A percentile compares a stretch with the other conserved stretches of the same genome.
Conservation (phyloP, 1,140 invertebrate genomes). For the Drosophila navojoa region DNA sequence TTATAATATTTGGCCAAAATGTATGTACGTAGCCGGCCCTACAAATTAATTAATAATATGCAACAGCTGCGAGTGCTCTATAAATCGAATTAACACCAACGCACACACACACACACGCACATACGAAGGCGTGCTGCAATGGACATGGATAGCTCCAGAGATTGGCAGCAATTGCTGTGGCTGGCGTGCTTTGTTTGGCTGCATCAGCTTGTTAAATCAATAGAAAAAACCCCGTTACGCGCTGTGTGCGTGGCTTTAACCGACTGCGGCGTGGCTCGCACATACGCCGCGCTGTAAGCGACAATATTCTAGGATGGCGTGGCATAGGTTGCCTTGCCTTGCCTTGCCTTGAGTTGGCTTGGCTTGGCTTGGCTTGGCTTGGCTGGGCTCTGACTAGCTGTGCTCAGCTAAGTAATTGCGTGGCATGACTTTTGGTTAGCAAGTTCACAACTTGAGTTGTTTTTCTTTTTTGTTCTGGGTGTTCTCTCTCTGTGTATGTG, state of each 20-base stretch:
- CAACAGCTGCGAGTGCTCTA: slow-evolving; percentile 37
- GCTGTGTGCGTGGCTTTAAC: slow-evolving; percentile 17
- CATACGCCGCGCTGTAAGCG: slow-evolving; percentile 38
- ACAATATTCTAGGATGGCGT: slow-evolving; percentile 10
- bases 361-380: not conserved
- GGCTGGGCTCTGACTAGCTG: not conserved
- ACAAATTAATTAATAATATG: slow-evolving; percentile 27
- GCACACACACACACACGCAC: slow-evolving; percentile 8
- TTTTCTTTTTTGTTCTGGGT: slow-evolving; percentile 4
- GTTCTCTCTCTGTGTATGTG: not conserved
- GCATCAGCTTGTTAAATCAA: slow-evolving; percentile 50
- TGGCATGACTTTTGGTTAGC: slow-evolving; percentile 47
- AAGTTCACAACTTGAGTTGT: slow-evolving; percentile 57
- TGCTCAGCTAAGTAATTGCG: slow-evolving; percentile 72
- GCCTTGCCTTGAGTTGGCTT: not conserved
- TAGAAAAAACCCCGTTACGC: slow-evolving; percentile 22
- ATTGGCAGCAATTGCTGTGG: not conserved
- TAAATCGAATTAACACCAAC: slow-evolving; percentile 18
- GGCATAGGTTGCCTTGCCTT: not conserved
- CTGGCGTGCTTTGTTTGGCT: slow-evolving; percentile 4
- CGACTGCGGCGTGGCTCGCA: slow-evolving; percentile 6
- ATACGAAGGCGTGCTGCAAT: not conserved
- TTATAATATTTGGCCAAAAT: too few species aligned
- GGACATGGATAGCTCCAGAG: not conserved
- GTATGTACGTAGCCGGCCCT: slow-evolving; percentile 3